A percentile compares a stretch with the other conserved stretches of the same genome.
Evolutionary conservation across 2,113 vertebrate species (phyloP).

Genomic region (Mastomys natalensis): DNA sequence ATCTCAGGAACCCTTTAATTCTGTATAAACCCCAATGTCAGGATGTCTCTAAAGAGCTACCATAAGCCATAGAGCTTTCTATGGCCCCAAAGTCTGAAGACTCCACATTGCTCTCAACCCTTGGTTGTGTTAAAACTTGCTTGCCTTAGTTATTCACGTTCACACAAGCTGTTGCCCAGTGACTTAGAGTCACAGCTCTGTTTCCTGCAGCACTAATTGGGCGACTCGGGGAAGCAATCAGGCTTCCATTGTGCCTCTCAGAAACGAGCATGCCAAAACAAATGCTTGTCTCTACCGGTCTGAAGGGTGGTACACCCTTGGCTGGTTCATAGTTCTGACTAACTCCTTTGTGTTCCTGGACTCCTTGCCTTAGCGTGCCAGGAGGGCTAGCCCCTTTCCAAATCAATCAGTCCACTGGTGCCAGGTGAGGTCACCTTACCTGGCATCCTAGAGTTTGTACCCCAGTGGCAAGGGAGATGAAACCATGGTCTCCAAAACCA

Average conservation of each 20-base stretch:
- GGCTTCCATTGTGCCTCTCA: not conserved
- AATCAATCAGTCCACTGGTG: not conserved
- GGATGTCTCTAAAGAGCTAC: not conserved
- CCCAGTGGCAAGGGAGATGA: not conserved
- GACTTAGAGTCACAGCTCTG: not conserved
- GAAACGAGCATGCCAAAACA: not conserved
- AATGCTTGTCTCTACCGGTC: not conserved
- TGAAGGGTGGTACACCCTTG: not conserved
- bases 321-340: not conserved
- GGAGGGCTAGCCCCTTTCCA: not conserved
- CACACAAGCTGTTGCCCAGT: not conserved
- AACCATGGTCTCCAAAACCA: not conserved
- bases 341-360: not conserved
- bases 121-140: not conserved
- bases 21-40: not conserved
- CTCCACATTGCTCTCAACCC: not conserved
- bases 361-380: not conserved
- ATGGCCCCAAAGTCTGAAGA: not conserved
- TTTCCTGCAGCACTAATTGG: not conserved
- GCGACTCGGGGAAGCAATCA: not conserved
- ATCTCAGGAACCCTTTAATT: not conserved
- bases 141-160: not conserved
- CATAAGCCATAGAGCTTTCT: not conserved
- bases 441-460: not conserved
- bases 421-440: not conserved